Base-by-base conservation (phyloP, 1,140 invertebrate genomes). In the Halesus radiatus region DNA sequence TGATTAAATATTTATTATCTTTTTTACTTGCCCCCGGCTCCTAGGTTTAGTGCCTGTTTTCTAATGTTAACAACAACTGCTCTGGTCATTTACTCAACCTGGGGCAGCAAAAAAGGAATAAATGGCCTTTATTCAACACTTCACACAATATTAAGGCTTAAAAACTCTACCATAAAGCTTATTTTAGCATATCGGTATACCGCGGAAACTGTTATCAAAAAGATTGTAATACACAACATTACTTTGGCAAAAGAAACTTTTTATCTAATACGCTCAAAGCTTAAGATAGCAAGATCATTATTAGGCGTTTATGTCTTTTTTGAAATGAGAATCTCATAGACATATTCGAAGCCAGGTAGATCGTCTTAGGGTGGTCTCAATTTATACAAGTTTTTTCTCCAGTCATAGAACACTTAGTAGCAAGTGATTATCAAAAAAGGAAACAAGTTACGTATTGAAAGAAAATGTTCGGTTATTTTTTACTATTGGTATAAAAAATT, bases 1-100 rank as follows among this genome's bases (percentile, higher is more conserved):
- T n/a, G n/a, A n/a, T n/a, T n/a, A n/a, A 32, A 32, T 32, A 32
- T 32, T 32, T 32, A 32, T 32, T 32, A 32, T 5, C 32, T 6
- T 32, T 32, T 45, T 45, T 13, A 7, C 1, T 20, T 18, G 62
- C 8, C 62, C 62, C 16, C 62, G 62, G 26, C 15, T 32, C 62
- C 16, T 26, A 10, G 26, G n/a, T 64, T 64, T 22, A 64, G 6
- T 26, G 32, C 26, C 22, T 16, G 2, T 32, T 76, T 60, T 76
- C 74, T 76, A 76, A 76, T 76, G 54, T 76, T 76, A 76, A 76
- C 74, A 76, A 62, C 74, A 60, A 62, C 76, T 78, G 76, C 37
- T 45, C 37, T 29, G 26, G 76, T 78, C 76, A 78, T 78, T 78
- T 64, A 76, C 74, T 60, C 74, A 76, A 77, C 76, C 76, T 66